Percentiles rank a stretch among this genome's conserved stretches.
phyloP scores from a whole-genome alignment of 2,888 invertebrate genomes.

The Metacarcinus magister region DNA sequence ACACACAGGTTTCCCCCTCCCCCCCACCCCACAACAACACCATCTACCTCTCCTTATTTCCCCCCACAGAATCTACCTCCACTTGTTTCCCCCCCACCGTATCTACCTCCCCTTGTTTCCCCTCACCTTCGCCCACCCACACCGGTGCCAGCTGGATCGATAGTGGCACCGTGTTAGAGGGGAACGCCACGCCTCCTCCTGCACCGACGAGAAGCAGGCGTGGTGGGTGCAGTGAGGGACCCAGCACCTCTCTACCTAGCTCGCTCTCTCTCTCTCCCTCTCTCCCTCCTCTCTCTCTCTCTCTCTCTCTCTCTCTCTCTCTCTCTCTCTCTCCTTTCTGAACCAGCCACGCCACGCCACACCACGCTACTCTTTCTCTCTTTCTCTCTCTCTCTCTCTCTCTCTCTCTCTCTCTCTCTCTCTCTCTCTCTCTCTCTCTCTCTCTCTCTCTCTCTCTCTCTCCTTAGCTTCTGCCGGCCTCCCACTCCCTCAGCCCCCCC shows the following conservation, averaged over 20 bases:
- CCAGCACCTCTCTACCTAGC: background rate
- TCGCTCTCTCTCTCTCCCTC: background rate
- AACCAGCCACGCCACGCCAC: background rate
- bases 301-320: background rate
- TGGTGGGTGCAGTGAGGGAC: slow-evolving; percentile 28
- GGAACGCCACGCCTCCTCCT: background rate
- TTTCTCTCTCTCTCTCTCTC: background rate
- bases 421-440: slow-evolving; percentile 50
- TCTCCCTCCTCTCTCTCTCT: background rate
- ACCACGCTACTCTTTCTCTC: background rate
- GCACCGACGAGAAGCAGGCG: background rate
- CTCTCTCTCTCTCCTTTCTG: background rate
- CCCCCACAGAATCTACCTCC: too few relatives aligned
- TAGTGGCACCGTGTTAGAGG: background rate
- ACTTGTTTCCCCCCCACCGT: too few relatives aligned
- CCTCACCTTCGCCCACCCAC: background rate
- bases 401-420: background rate
- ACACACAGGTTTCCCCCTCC: background rate
- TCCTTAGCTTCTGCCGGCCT: background rate
- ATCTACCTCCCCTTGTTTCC: background rate
- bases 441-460: slow-evolving; percentile 58
- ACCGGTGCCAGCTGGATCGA: slow-evolving; percentile 20
- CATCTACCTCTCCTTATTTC: too few relatives aligned
- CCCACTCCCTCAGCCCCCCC: background rate
- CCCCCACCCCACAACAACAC: background rate